Evolutionary conservation across 1,140 invertebrate genomes (phyloP).

Genomic region (Microvelia longipes): DNA sequence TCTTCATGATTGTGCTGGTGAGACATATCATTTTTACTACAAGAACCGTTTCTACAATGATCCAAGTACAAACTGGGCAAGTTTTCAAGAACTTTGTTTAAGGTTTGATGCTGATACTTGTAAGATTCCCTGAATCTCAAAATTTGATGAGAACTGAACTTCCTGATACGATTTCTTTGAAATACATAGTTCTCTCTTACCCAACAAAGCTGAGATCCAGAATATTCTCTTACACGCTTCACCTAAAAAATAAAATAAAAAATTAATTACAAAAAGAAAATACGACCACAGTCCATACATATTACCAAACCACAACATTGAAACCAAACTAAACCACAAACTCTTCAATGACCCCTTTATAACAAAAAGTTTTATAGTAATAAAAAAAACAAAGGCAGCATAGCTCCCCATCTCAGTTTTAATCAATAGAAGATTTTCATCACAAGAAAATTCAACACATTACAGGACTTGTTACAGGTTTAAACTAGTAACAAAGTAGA

Average conservation of each 20-base stretch:
- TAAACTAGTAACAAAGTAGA: no score
- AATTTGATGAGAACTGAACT: constrained; percentile 84
- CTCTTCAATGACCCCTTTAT: no score
- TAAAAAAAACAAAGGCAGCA: no score
- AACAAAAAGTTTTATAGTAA: no score
- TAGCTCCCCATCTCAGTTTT: no score
- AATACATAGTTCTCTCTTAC: constrained; percentile 88
- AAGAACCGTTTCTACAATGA: constrained; percentile 75
- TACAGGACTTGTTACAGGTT: no score
- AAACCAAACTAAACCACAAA: no score
- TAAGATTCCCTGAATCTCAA: constrained; percentile 75
- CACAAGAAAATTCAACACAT: no score
- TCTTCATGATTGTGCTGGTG: constrained; percentile 42
- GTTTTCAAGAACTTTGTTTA: constrained; percentile 87
- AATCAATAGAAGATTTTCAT: no score
- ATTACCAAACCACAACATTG: no score
- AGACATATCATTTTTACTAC: constrained; percentile 59
- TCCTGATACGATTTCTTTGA: constrained; percentile 82
- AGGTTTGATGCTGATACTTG: constrained; percentile 85
- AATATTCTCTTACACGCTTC: constrained; percentile 74
- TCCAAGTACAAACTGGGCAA: constrained; percentile 84
- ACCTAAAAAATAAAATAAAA: constrained; percentile 37
- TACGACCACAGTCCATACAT: constrained; percentile 1
- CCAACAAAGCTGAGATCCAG: constrained; percentile 74
- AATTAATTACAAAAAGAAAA: constrained; percentile 1